Evolutionary conservation across 2,113 vertebrate species (phyloP), one percentile per base, ranked within the genome.

Genomic region (Dasypus novemcinctus): DNA sequence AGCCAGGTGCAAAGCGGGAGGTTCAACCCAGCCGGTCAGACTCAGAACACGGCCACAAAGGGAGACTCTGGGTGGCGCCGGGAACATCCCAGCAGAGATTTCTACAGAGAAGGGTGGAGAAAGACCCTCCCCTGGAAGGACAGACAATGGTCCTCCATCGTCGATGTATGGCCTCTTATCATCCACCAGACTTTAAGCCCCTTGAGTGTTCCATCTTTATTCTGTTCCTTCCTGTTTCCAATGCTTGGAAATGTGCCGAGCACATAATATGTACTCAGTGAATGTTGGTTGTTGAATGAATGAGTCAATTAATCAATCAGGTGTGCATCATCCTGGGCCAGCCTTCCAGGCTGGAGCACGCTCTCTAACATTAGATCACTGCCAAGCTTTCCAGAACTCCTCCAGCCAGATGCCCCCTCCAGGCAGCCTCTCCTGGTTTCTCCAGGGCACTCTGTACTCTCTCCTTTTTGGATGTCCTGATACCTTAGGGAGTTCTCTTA

Each of bases 1-100:
- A 38, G 1, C 36, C 11, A 0, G 23, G 6, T 12, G 3, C 17
- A 7, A 38, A 4, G 31, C 31, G 4, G 38, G 33, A 61, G 46
- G 2, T 23, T 18, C 7, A 10, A 25, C 25, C 17, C 9, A 5
- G 25, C 4, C 43, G 7, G 36, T 41, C 52, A 57, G 18, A 69
- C n/a, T 52, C 25, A 59, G 54, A 31, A 14, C 38, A 38, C n/a
- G 18, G 20, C 8, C 6, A 23, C 38, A 4, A 31, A 4, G 23
- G 6, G 23, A 66, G 80, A 38, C 61, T 20, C 1, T 20, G 33
- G 9, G 31, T 81, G 21, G 25, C 57, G 27, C 23, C 36, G 17
- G 68, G 75, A 71, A 92, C 4, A 7, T 10, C 23, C 43, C 27
- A 20, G 74, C 10, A 36, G 38, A 52, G 1, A 1, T 71, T 11